Evolutionary conservation across 2,797 vertebrate genomes (phyloP).

Genomic region (Anolis apletophallus): DNA sequence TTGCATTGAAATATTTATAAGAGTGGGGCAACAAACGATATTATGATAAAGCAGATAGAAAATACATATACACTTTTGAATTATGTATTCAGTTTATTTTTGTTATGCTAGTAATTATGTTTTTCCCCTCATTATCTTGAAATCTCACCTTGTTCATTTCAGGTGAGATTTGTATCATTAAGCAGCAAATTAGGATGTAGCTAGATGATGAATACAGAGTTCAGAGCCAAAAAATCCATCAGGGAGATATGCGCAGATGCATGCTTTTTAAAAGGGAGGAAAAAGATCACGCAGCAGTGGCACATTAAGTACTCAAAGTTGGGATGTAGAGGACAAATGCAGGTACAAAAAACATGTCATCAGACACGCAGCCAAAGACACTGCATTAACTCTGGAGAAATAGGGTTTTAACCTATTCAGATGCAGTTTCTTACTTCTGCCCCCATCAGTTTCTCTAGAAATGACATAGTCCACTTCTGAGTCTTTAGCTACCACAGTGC

Average conservation of each 20-base stretch:
- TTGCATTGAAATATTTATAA: neutral
- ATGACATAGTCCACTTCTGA: too few relatives aligned
- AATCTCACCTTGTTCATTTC: conserved; percentile 14
- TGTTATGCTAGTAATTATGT: conserved; percentile 19
- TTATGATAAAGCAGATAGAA: neutral
- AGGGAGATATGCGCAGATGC: neutral
- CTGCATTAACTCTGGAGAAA: too few relatives aligned
- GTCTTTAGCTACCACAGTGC: too few relatives aligned
- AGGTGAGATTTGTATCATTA: conserved; percentile 17
- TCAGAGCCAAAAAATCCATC: neutral
- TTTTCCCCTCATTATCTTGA: conserved; percentile 18
- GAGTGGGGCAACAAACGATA: neutral
- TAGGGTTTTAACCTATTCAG: too few relatives aligned
- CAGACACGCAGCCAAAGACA: too few relatives aligned
- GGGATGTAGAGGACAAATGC: neutral
- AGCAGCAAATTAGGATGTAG: neutral
- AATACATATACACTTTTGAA: neutral
- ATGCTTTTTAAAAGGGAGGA: neutral
- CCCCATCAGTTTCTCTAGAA: too few relatives aligned
- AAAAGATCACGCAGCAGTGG: neutral
- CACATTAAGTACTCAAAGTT: neutral
- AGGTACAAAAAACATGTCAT: neutral
- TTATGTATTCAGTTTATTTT: conserved; percentile 19
- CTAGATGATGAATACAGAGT: conserved; percentile 25
- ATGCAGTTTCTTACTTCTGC: too few relatives aligned